Evolutionary conservation across 92 coral and sea anemone species (phyloP).

Genomic region (Parazoanthus darwini): DNA sequence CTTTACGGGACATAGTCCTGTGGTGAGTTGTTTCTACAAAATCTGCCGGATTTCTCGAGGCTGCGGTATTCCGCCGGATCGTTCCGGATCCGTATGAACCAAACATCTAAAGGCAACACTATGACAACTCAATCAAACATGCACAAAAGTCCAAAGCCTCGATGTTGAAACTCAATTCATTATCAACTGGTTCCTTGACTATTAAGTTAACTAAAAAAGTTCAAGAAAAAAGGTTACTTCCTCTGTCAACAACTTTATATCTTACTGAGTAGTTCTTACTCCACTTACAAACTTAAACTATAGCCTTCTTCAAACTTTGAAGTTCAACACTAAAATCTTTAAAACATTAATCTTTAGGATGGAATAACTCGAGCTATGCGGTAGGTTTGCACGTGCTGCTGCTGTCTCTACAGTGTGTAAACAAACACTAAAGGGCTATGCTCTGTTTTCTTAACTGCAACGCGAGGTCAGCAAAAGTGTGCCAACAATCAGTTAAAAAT

Average conservation of each 20-base stretch:
- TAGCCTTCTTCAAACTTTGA: neutral
- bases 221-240: too few relatives aligned
- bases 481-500: neutral
- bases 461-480: slow-evolving; percentile 1
- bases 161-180: neutral
- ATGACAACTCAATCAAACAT: neutral
- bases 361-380: neutral
- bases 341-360: neutral
- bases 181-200: neutral
- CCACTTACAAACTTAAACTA: neutral
- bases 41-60: neutral
- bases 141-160: neutral
- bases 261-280: neutral
- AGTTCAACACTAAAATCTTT: neutral
- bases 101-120: neutral
- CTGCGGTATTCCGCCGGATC: neutral
- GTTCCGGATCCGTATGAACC: too few relatives aligned
- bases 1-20: neutral
- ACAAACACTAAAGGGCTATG: slow-evolving; percentile 30
- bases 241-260: neutral
- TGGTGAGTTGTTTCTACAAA: neutral
- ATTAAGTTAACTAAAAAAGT: neutral
- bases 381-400: slow-evolving; percentile 24
- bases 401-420: neutral
- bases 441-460: slow-evolving; percentile 25